Evolutionary conservation across 1,140 invertebrate genomes (phyloP).

Genomic region (Portunus trituberculatus): DNA sequence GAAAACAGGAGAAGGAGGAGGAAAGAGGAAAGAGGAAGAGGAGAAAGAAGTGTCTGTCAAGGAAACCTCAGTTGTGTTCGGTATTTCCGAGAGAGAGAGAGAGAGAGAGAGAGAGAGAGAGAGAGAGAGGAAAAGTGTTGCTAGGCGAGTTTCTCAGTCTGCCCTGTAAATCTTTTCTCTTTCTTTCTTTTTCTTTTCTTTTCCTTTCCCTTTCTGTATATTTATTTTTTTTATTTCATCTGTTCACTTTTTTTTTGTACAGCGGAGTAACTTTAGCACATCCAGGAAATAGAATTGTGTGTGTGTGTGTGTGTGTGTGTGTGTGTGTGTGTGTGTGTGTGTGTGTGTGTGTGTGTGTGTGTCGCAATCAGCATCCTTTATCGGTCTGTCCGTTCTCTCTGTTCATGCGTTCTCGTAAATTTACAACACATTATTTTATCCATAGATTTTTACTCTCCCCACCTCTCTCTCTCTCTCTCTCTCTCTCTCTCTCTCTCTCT

Average conservation of each 20-base stretch:
- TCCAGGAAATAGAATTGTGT: background rate
- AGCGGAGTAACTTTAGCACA: background rate
- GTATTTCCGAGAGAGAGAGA: no score
- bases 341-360: constrained; percentile 1
- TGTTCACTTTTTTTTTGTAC: background rate
- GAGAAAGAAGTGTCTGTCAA: background rate
- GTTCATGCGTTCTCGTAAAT: background rate
- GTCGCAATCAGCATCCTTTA: constrained; percentile 12
- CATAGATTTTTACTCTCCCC: background rate
- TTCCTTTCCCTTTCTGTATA: no score
- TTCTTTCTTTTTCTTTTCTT: no score
- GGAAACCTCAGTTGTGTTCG: no score
- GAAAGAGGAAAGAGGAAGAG: background rate
- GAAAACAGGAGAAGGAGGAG: background rate
- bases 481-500: background rate
- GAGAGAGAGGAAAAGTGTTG: background rate
- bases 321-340: constrained; percentile 18
- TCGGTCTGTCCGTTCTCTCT: background rate
- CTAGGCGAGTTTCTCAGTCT: background rate
- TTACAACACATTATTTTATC: background rate
- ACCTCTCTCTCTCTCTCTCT: background rate
- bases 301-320: constrained; percentile 16
- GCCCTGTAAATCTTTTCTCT: background rate
- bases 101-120: background rate
- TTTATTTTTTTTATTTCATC: no score